Evolutionary conservation across 2,888 invertebrate genomes (phyloP), one percentile per base, ranked within the genome.

Genomic region (Oxycera nigricornis): DNA sequence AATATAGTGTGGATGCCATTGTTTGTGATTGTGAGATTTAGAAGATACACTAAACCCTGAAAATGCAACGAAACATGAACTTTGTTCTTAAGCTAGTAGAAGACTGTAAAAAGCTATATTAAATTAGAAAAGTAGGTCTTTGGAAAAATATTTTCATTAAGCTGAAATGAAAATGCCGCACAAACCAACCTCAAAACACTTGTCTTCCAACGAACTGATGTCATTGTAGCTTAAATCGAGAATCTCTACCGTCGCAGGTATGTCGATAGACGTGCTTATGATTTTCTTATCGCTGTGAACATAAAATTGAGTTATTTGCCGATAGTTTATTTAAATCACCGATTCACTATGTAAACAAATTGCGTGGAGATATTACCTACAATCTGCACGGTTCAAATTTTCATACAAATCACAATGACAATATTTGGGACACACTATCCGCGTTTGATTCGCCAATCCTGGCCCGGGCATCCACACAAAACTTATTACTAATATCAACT

Each of bases 1-100:
- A 90, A 89, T 62, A 91, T 87, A 81, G 90, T 89, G 77, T 88
- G 88, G 62, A 91, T 87, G 75, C 87, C 85, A 82, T 91, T 91
- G 80, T 89, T 86, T 0, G 90, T 79, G 22, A 85, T 74, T 1
- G 81, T 81, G 3, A 85, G 77, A 74, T 83, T 82, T 0, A 81
- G 57, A 1, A 86, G 62, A 59, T 82, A 80, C 1, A 77, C 73
- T 3, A 81, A 82, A 26, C 75, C 80, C 84, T 85, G 57, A 55
- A 78, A 77, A 73, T 75, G 20, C 28, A 22, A 22, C 22, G 17
- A n/a, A n/a, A n/a, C 17, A 46, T 46, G 3, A n/a, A n/a, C n/a
- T n/a, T n/a, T n/a, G n/a, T n/a, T n/a, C n/a, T n/a, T n/a, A n/a
- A n/a, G n/a, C n/a, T n/a, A n/a, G n/a, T n/a, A n/a, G n/a, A n/a